These are phyloP conservation scores for Crocallis elinguaria DNA, from an alignment of 2,888 invertebrate species.

Conservation along the genomic window DNA sequence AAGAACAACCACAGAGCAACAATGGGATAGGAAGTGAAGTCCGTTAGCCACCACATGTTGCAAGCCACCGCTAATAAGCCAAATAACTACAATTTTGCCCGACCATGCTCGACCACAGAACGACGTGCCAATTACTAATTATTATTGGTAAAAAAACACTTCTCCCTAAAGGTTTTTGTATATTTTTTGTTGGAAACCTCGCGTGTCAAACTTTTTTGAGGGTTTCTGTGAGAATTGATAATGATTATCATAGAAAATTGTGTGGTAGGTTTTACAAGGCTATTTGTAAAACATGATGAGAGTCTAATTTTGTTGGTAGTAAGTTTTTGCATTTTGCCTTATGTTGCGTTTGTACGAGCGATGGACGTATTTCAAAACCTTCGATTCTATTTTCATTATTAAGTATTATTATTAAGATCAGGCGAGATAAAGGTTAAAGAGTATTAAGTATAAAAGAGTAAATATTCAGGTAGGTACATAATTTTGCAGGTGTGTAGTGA, in stretches of 20 bases:
- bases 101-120: constrained; percentile 58
- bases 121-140: constrained; percentile 76
- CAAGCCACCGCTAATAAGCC: constrained; percentile 29
- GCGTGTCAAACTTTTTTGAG: constrained; percentile 37
- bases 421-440: no score
- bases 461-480: no score
- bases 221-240: constrained; percentile 10
- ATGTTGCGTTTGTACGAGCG: no score
- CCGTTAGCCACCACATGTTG: constrained; percentile 33
- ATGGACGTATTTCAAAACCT: no score
- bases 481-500: no score
- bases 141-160: constrained; percentile 56
- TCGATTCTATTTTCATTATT: no score
- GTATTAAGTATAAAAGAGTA: no score
- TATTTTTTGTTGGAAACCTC: constrained; percentile 30
- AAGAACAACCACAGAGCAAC: constrained; percentile 6
- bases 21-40: constrained; percentile 16
- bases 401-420: no score
- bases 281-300: background rate
- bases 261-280: background rate
- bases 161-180: constrained; percentile 41
- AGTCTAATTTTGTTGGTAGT: background rate
- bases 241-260: constrained; percentile 3
- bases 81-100: constrained; percentile 31
- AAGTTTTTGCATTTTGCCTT: background rate